Base-by-base conservation (phyloP, 2,113 vertebrate species). In the Leucosticte australis region DNA sequence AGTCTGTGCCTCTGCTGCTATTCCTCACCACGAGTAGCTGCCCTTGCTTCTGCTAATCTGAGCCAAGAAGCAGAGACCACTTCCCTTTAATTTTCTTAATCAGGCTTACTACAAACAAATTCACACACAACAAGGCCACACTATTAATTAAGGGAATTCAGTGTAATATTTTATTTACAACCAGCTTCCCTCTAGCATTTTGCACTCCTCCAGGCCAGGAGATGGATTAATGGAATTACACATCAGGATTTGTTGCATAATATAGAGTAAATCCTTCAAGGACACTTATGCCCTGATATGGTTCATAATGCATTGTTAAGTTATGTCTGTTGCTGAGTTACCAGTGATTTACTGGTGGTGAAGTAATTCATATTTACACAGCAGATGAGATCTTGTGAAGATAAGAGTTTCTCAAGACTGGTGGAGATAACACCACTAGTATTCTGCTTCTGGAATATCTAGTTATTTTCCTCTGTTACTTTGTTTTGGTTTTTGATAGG, bases 391-490 rank as follows among this genome's bases (percentile, higher is more conserved):
- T 70, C 39, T 60, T 68, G 44, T n/a, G 84, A 95, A 83, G 73
- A 81, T 62, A 86, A 73, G 39, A 85, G 26, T 93, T 96, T 93
- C 65, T 85, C 59, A 95, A 87, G 81, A 46, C 60, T 85, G 27
- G 6, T 64, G 27, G 46, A 89, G 69, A 70, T 80, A 83, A 47
- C 31, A 60, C 27, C 65, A 50, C 13, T 56, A 79, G 13, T 24
- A 28, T 59, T 49, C 30, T 93, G 13, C 77, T 91, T 89, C 50
- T 82, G 50, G 62, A 75, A 88, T 90, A 84, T 44, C 33, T 68
- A 59, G 81, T 53, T 87, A 42, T 76, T 84, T 95, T 73, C 41
- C 39, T 75, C 47, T 92, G 33, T 18, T 84, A 8, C 21, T 87
- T 92, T 83, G 59, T 42, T 96, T 75, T 91, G 27, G 3, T 3